Evolutionary conservation across 2,797 vertebrate genomes (phyloP).

Genomic region (Enteromius anoplus): DNA sequence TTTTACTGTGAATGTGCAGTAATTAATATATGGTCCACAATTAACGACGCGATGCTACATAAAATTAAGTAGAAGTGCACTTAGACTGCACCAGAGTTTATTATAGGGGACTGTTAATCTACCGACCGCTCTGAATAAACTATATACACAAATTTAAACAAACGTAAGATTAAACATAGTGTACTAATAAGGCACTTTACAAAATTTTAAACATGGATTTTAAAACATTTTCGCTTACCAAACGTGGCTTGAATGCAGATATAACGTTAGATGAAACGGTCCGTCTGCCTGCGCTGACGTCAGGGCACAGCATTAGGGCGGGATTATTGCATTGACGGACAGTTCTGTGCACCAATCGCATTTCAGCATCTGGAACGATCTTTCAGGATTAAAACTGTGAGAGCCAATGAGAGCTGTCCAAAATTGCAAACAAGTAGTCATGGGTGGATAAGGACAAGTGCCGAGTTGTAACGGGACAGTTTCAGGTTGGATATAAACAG

Average conservation of each 20-base stretch:
- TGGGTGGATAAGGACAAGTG: no score
- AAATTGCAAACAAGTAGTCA: not conserved
- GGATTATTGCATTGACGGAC: slow-evolving; percentile 63
- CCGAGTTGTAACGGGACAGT: not conserved
- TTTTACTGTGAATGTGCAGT: not conserved
- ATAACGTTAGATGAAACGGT: not conserved
- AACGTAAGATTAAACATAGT: not conserved
- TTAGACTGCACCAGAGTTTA: slow-evolving; percentile 4
- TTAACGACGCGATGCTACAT: not conserved
- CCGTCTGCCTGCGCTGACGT: not conserved
- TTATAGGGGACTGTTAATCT: slow-evolving; percentile 6
- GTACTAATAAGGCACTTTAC: not conserved
- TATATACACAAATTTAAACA: not conserved
- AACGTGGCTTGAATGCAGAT: slow-evolving; percentile 1
- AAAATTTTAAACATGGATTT: not conserved
- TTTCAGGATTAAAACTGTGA: slow-evolving; percentile 66
- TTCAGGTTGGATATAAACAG: not conserved
- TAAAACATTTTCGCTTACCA: slow-evolving; percentile 36
- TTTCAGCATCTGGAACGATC: slow-evolving; percentile 68
- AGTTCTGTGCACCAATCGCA: slow-evolving; percentile 68
- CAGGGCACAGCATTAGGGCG: slow-evolving; percentile 50
- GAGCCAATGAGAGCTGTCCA: slow-evolving; percentile 70
- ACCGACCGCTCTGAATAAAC: not conserved
- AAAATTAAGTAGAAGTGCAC: not conserved
- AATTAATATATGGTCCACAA: not conserved